These are phyloP conservation scores for Leptinotarsa tumamoca DNA, from an alignment of 2,888 invertebrate species.

Conservation along the genomic window DNA sequence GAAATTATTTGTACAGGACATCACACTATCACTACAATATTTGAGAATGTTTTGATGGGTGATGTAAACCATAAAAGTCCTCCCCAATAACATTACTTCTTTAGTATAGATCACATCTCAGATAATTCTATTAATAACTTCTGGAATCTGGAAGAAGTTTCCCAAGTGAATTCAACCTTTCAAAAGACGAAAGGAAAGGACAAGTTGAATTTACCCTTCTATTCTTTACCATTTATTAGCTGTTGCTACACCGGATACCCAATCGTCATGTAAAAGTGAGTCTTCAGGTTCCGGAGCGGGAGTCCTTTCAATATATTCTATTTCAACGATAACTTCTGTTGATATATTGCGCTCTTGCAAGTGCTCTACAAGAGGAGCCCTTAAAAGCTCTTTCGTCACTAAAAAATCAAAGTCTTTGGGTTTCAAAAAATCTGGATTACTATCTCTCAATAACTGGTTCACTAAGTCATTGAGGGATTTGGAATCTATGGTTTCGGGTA, in stretches of 20 bases:
- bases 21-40: too few species aligned
- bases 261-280: constrained; percentile 94
- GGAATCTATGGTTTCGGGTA: constrained; percentile 78
- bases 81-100: too few species aligned
- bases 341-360: constrained; percentile 81
- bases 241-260: constrained; percentile 79
- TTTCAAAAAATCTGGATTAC: constrained; percentile 62
- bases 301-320: constrained; percentile 92
- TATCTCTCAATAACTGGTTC: constrained; percentile 81
- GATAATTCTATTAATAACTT: too few species aligned
- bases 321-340: constrained; percentile 85
- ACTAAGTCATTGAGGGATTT: constrained; percentile 82
- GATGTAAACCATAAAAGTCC: too few species aligned
- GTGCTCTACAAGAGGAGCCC: constrained; percentile 79
- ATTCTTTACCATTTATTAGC: constrained; percentile 54
- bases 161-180: too few species aligned
- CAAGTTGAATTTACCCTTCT: background rate
- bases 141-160: too few species aligned
- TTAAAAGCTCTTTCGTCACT: constrained; percentile 84
- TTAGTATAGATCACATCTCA: too few species aligned
- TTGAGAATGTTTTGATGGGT: too few species aligned
- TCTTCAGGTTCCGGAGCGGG: constrained; percentile 94
- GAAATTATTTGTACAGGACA: too few species aligned
- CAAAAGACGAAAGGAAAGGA: background rate
- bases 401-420: constrained; percentile 88